Conservation (phyloP, 1,140 invertebrate species). For the Plodia interpunctella region DNA sequence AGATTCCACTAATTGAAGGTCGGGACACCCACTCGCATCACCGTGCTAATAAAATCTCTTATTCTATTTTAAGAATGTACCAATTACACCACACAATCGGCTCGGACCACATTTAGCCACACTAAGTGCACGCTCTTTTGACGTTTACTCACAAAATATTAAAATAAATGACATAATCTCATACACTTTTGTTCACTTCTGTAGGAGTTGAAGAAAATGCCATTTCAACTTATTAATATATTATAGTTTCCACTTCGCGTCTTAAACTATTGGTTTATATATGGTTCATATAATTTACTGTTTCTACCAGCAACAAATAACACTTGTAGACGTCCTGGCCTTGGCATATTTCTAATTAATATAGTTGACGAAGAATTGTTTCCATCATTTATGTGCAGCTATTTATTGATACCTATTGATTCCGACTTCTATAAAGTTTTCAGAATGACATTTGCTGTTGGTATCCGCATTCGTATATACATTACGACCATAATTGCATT, state of each 20-base stretch:
- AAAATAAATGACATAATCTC: background rate
- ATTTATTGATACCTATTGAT: slow-evolving; percentile 8
- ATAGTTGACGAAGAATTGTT: background rate
- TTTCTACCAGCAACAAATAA: too few species aligned
- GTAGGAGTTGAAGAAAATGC: background rate
- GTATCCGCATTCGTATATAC: background rate
- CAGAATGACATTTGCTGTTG: background rate
- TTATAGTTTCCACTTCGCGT: background rate
- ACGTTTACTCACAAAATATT: slow-evolving; percentile 20
- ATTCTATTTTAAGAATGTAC: slow-evolving; percentile 58
- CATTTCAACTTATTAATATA: background rate
- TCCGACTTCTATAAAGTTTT: slow-evolving; percentile 1
- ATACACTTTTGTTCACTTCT: too few species aligned
- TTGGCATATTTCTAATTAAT: background rate
- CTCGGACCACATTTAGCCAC: slow-evolving; percentile 39
- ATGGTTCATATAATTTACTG: too few species aligned
- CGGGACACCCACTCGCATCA: slow-evolving; percentile 41
- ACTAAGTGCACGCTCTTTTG: slow-evolving; percentile 19
- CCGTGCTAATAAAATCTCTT: slow-evolving; percentile 41
- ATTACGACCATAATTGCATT: background rate
- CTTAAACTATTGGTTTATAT: too few species aligned
- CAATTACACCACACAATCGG: slow-evolving; percentile 47
- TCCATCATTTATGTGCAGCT: background rate
- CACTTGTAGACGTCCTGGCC: too few species aligned
- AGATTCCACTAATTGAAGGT: slow-evolving; percentile 54